Evolutionary conservation across 2,113 vertebrate species (phyloP).

Genomic region (Chloebia gouldiae): DNA sequence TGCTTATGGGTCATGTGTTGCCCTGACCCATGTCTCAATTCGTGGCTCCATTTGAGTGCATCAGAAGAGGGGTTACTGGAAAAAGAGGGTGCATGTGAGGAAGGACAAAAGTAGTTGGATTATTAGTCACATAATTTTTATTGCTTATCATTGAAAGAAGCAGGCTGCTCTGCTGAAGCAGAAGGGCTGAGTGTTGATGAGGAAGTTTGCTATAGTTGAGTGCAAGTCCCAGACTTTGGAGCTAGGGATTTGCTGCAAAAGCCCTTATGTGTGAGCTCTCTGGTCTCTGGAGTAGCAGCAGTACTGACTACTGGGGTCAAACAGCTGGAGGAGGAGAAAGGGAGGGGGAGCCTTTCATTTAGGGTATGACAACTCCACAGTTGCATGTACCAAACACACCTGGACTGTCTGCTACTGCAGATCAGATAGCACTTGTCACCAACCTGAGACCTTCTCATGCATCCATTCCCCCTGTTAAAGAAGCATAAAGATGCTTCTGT

Average conservation of each 20-base stretch:
- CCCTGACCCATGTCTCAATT: accelerated
- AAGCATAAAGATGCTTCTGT: background rate
- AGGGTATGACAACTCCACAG: background rate
- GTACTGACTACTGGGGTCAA: background rate
- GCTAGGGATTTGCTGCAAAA: background rate
- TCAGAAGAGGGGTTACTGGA: background rate
- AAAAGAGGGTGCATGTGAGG: background rate
- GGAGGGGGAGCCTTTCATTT: background rate
- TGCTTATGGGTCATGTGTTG: background rate
- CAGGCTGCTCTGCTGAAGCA: background rate
- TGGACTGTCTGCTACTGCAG: background rate
- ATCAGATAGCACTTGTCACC: background rate
- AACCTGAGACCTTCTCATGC: background rate
- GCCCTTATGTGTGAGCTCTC: background rate
- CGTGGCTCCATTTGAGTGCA: background rate
- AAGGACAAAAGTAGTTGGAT: background rate
- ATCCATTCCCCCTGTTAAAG: background rate
- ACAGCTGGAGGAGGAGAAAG: background rate
- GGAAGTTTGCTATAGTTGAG: background rate
- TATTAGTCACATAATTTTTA: background rate
- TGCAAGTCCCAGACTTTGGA: background rate
- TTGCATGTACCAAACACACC: background rate
- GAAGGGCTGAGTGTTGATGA: background rate
- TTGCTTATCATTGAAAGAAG: background rate
- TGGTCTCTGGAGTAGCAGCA: background rate